phyloP scores from a whole-genome alignment of 1,140 invertebrate species.

The Periplaneta americana region DNA sequence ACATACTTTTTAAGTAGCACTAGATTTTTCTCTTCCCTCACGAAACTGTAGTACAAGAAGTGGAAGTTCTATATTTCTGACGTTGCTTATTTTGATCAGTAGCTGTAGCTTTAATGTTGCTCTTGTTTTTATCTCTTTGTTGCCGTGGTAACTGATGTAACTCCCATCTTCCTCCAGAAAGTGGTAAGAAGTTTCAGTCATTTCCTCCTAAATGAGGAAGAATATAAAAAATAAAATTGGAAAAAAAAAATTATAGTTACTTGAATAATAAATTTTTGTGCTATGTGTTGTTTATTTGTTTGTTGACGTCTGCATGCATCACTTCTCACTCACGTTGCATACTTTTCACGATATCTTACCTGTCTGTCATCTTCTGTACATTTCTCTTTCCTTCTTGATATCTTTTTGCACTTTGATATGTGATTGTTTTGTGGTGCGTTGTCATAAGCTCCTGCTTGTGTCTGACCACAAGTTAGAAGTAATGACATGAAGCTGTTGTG shows the following conservation, averaged over 20 bases:
- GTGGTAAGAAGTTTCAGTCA: conserved; percentile 26
- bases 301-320: conserved; percentile 4
- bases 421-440: not conserved
- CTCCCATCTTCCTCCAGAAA: conserved; percentile 27
- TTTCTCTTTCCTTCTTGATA: not conserved
- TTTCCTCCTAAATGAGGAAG: conserved; percentile 5
- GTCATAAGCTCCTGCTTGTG: not conserved
- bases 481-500: not conserved
- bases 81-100: conserved; percentile 15
- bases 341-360: not conserved
- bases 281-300: conserved; percentile 9
- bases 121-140: conserved; percentile 25
- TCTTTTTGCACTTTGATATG: not conserved
- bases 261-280: conserved; percentile 4
- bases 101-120: conserved; percentile 24
- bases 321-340: not conserved
- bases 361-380: not conserved
- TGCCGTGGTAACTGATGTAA: conserved; percentile 23
- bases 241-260: not conserved
- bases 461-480: not conserved
- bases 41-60: not conserved
- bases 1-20: conserved; percentile 1
- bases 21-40: not conserved
- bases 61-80: not conserved
- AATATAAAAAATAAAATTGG: conserved; percentile 4